Percentiles rank a stretch among this genome's conserved stretches.
Conservation (phyloP, 2,113 vertebrate genomes). For the Cyprinus carpio region DNA sequence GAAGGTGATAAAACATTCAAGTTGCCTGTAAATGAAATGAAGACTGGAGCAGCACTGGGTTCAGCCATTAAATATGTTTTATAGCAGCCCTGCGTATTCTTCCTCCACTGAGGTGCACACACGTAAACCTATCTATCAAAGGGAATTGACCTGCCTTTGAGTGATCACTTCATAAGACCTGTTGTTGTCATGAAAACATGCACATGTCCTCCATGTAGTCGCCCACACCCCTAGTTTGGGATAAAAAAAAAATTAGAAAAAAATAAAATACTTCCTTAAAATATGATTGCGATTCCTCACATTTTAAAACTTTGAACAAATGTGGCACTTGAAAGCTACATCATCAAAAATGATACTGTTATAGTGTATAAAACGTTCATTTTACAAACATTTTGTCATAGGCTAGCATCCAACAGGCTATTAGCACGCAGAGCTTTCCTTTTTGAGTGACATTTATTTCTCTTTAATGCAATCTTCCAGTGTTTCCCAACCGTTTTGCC, state of each 20-base stretch:
- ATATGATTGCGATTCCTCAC: neutral
- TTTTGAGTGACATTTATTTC: slow-evolving; percentile 4
- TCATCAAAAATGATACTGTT: neutral
- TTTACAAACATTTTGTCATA: neutral
- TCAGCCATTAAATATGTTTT: slow-evolving; percentile 48
- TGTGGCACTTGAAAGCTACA: neutral
- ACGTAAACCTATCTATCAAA: slow-evolving; percentile 55
- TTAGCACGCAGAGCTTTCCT: neutral
- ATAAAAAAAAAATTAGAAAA: neutral
- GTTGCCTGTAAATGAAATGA: slow-evolving; percentile 59
- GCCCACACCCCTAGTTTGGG: neutral
- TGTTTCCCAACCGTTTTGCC: neutral
- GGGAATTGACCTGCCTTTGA: slow-evolving; percentile 48
- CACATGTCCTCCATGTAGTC: slow-evolving; percentile 12
- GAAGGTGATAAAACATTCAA: slow-evolving; percentile 58
- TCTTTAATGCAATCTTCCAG: neutral
- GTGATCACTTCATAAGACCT: slow-evolving; percentile 41
- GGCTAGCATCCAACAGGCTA: neutral
- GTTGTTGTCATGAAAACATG: slow-evolving; percentile 44
- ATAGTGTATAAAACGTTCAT: neutral
- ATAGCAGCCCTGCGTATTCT: slow-evolving; percentile 42
- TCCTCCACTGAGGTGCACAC: slow-evolving; percentile 28
- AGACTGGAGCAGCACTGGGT: slow-evolving; percentile 51
- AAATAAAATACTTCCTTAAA: too few relatives aligned
- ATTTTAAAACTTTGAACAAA: neutral